phyloP scores from a whole-genome alignment of 2,113 vertebrate species.

The Pitta sordida region DNA sequence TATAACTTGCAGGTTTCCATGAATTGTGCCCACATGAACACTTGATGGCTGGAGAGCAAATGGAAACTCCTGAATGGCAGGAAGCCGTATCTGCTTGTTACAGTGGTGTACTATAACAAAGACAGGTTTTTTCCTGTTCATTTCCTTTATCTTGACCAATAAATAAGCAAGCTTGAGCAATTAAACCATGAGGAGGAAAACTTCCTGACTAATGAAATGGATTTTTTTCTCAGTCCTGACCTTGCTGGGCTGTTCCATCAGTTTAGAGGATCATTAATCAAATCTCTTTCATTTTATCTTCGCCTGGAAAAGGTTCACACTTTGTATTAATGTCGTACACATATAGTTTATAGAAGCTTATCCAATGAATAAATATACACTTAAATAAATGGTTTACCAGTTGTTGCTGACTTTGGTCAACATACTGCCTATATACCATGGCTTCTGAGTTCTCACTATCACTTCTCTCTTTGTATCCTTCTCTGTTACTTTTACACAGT shows the following conservation, averaged over 20 bases:
- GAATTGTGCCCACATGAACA: not conserved
- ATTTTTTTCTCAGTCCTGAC: slow-evolving; percentile 42
- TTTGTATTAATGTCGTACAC: not conserved
- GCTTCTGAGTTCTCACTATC: not conserved
- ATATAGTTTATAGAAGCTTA: not conserved
- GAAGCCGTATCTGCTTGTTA: not conserved
- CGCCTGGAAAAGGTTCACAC: not conserved
- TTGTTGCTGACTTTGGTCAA: not conserved
- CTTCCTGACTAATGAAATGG: slow-evolving; percentile 40
- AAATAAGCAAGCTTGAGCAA: slow-evolving; percentile 10
- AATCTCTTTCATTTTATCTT: slow-evolving; percentile 22
- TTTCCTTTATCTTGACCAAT: slow-evolving; percentile 18
- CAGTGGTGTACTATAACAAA: not conserved
- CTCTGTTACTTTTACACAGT: not conserved
- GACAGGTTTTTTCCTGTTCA: not conserved
- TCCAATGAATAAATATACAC: not conserved
- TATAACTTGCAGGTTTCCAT: not conserved
- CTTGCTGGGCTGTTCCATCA: slow-evolving; percentile 5
- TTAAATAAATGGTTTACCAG: not conserved
- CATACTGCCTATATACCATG: not conserved
- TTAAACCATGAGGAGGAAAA: slow-evolving; percentile 32
- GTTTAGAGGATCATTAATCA: slow-evolving; percentile 49
- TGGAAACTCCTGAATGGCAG: not conserved
- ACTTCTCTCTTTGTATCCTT: not conserved
- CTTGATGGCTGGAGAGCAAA: not conserved